phyloP scores from a whole-genome alignment of 2,113 vertebrate genomes.

The Raja brachyura region DNA sequence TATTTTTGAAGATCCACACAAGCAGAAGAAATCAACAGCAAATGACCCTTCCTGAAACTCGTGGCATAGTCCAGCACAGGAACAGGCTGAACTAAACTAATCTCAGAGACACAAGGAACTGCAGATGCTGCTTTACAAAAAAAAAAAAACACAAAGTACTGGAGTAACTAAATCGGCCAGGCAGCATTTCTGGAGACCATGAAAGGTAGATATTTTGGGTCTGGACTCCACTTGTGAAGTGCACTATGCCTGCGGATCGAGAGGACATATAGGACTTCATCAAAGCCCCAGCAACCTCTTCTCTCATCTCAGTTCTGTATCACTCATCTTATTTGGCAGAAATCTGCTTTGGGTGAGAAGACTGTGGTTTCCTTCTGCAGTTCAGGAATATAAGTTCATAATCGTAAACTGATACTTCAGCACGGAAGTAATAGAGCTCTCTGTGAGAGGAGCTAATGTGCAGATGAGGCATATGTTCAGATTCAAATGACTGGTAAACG shows the following conservation, averaged over 20 bases:
- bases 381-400: not conserved
- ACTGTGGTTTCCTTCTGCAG: not conserved
- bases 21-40: not conserved
- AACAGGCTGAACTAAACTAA: no score
- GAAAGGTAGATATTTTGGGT: no score
- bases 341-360: not conserved
- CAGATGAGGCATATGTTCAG: not conserved
- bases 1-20: no score
- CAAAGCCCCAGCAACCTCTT: not conserved
- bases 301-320: not conserved
- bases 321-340: not conserved
- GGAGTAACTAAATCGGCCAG: no score
- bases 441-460: not conserved
- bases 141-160: no score
- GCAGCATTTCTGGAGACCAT: no score
- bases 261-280: no score
- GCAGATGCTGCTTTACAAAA: no score
- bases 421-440: not conserved
- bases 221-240: no score
- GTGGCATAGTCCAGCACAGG: not conserved
- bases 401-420: not conserved
- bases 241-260: no score
- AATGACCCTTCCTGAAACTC: not conserved
- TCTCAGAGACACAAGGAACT: no score
- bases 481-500: not conserved